Base-by-base conservation (phyloP, 2,113 vertebrate genomes). In the Apteryx mantelli region DNA sequence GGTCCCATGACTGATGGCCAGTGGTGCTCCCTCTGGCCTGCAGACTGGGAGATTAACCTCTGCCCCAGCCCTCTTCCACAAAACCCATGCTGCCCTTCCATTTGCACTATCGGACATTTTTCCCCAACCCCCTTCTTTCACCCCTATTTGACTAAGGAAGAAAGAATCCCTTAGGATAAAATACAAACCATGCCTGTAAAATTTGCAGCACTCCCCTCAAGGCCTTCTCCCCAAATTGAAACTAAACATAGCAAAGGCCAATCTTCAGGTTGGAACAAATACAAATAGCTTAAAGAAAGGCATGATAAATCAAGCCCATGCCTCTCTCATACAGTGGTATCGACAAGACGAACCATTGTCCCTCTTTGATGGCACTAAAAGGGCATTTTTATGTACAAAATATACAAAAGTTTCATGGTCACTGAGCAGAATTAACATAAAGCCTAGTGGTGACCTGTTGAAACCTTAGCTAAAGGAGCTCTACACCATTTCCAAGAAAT, bases 161-260 rank as follows among this genome's bases (percentile, higher is more conserved):
- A n/a, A 65, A 69, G 36, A 91, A 95, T 81, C 2, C 7, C n/a
- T 91, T 91, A 42, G 63, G 63, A 80, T 91, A 92, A 95, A 92
- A 84, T 50, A 85, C 17, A 93, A 94, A 80, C 76, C 44, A 34
- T 80, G 60, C 53, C 30, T 17, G 7, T 93, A 85, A 94, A 95
- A 82, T 82, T 28, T 83, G 36, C 85, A 81, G 87, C 52, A 0
- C 28, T 94, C 44, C 73, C 71, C 80, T 79, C 70, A 82, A n/a
- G 78, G 60, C 44, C 44, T 82, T 89, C 84, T 97, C 60, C 82
- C 55, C 44, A 48, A 13, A 89, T 0, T 89, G 53, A 91, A 91
- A 63, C 40, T 66, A 91, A 95, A 93, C 73, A 89, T 55, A 80
- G 68, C 28, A 80, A 80, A 93, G 91, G 22, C 22, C 71, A 81